Percentiles rank a stretch among this genome's conserved stretches.
phyloP scores from a whole-genome alignment of 2,888 invertebrate genomes.

The Harpalus rufipes region DNA sequence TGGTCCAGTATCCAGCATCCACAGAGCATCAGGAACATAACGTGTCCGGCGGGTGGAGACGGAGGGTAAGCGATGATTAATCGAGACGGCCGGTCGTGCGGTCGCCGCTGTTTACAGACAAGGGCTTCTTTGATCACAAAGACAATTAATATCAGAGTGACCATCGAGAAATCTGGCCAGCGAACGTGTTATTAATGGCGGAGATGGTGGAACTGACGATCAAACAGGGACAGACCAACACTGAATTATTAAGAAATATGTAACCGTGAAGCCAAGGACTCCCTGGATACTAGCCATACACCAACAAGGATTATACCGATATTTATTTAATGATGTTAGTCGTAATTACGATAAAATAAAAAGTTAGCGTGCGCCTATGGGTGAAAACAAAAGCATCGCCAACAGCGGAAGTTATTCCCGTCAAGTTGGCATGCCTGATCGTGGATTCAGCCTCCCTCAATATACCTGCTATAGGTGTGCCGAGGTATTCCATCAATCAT shows the following conservation, averaged over 20 bases:
- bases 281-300: too few species aligned
- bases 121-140: constrained; percentile 67
- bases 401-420: constrained; percentile 34
- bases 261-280: constrained; percentile 32
- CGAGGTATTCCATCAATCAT: constrained; percentile 73
- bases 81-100: constrained; percentile 56
- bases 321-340: too few species aligned
- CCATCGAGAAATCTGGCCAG: constrained; percentile 65
- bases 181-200: constrained; percentile 66
- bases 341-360: too few species aligned
- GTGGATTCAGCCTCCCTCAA: not conserved
- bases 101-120: constrained; percentile 64
- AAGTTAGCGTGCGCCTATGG: not conserved
- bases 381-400: constrained; percentile 34
- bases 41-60: constrained; percentile 37
- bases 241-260: constrained; percentile 64
- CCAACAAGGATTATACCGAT: too few species aligned
- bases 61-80: constrained; percentile 60
- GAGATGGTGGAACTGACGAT: constrained; percentile 32
- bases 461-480: constrained; percentile 37
- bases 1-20: not conserved
- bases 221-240: constrained; percentile 40
- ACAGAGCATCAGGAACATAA: constrained; percentile 31
- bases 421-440: constrained; percentile 23
- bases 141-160: constrained; percentile 68